Conservation (phyloP, 2,888 invertebrate species). For the Nysson spinosus region DNA sequence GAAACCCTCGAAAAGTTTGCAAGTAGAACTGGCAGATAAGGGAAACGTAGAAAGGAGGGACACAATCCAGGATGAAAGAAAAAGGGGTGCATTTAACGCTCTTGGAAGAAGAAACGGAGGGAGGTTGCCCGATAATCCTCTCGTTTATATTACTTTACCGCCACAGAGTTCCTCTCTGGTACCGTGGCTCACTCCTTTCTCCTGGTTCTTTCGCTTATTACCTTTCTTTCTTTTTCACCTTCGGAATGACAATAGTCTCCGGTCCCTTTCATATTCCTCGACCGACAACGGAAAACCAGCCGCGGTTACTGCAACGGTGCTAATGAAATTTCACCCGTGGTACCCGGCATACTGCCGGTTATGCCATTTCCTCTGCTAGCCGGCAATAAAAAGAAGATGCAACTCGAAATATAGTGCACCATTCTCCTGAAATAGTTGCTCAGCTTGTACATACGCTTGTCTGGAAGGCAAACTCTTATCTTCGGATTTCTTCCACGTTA, state of each 20-base stretch:
- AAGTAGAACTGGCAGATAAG: slow-evolving; percentile 42
- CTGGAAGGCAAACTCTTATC: too few relatives aligned
- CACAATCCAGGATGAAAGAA: slow-evolving; percentile 14
- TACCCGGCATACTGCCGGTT: slow-evolving; percentile 18
- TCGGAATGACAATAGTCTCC: slow-evolving; percentile 38
- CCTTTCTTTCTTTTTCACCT: slow-evolving; percentile 3
- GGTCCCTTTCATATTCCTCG: slow-evolving; percentile 53
- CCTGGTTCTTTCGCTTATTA: background rate
- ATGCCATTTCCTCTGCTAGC: slow-evolving; percentile 16
- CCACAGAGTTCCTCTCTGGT: slow-evolving; percentile 29
- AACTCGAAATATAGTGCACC: background rate
- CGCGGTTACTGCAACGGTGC: slow-evolving; percentile 40
- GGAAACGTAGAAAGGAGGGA: slow-evolving; percentile 9
- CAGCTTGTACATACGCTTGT: too few relatives aligned
- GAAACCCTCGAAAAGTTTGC: slow-evolving; percentile 40
- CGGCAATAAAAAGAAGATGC: background rate
- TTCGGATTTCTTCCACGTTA: too few relatives aligned
- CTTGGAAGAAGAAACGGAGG: slow-evolving; percentile 40
- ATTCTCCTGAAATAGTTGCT: slow-evolving; percentile 9
- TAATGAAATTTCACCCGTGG: slow-evolving; percentile 55
- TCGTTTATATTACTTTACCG: slow-evolving; percentile 66
- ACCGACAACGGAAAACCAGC: slow-evolving; percentile 40
- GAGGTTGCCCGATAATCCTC: slow-evolving; percentile 61
- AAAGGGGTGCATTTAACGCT: slow-evolving; percentile 54
- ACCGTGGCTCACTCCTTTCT: slow-evolving; percentile 6